Evolutionary conservation across 2,888 invertebrate genomes (phyloP).

Genomic region (Proisotoma minuta): DNA sequence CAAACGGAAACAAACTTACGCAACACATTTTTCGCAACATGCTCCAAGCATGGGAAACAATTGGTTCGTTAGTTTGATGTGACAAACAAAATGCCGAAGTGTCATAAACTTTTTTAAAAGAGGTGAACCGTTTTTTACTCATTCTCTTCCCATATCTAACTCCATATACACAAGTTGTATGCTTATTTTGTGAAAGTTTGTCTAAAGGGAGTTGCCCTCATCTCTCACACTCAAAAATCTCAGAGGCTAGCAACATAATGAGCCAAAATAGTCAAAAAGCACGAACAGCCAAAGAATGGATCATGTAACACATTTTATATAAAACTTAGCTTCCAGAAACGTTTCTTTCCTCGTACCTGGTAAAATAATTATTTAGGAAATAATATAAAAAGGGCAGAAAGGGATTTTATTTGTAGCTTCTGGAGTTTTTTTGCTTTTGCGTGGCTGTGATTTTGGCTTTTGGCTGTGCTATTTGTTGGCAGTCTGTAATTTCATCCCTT

Average conservation of each 20-base stretch:
- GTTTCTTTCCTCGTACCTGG: too few relatives aligned
- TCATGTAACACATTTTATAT: not conserved
- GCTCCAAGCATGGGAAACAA: too few relatives aligned
- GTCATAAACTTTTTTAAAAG: not conserved
- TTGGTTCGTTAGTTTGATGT: too few relatives aligned
- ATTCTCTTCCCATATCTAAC: not conserved
- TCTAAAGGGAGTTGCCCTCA: not conserved
- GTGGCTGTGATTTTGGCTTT: not conserved
- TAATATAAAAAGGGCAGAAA: too few relatives aligned
- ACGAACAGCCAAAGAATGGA: not conserved
- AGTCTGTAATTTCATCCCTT: not conserved
- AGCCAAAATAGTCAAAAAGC: not conserved
- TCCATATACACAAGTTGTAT: not conserved
- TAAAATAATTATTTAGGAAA: too few relatives aligned
- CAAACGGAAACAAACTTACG: too few relatives aligned
- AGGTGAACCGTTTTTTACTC: slow-evolving; percentile 6
- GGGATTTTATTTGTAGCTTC: too few relatives aligned
- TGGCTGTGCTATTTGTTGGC: not conserved
- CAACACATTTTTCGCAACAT: too few relatives aligned
- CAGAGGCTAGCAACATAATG: not conserved
- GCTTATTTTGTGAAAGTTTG: not conserved
- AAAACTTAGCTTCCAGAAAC: too few relatives aligned
- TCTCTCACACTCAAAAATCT: not conserved
- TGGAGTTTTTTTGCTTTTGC: not conserved
- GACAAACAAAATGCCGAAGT: too few relatives aligned